These are phyloP conservation scores for Alentia gelatinosa DNA, from an alignment of 2,888 invertebrate genomes.

Conservation along the genomic window DNA sequence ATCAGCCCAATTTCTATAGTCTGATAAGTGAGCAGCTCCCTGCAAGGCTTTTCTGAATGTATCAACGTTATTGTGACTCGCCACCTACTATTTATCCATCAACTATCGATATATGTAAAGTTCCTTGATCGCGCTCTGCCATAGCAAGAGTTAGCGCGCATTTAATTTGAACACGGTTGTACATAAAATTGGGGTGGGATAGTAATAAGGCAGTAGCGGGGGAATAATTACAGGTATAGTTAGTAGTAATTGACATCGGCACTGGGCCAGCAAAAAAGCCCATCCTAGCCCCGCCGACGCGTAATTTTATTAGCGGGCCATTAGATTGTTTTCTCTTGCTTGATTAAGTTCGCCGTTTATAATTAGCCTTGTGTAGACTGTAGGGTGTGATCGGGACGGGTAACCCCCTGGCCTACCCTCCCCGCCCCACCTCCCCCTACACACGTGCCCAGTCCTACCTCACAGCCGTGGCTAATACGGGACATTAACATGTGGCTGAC, in stretches of 20 bases:
- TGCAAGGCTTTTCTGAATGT: too few relatives aligned
- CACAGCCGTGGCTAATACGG: too few relatives aligned
- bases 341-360: conserved; percentile 36
- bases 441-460: too few relatives aligned
- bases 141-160: neutral
- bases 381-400: too few relatives aligned
- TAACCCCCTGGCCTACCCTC: too few relatives aligned
- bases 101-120: too few relatives aligned
- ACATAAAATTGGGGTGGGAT: neutral
- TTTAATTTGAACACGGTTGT: neutral
- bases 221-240: conserved; percentile 15
- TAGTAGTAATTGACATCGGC: neutral
- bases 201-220: neutral
- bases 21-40: too few relatives aligned
- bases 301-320: conserved; percentile 29
- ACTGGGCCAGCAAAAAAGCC: neutral
- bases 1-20: too few relatives aligned
- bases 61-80: too few relatives aligned
- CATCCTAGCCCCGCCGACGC: neutral
- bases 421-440: too few relatives aligned
- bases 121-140: neutral
- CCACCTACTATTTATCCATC: too few relatives aligned
- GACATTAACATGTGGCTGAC: too few relatives aligned
- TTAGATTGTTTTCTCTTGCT: conserved; percentile 27
- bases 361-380: neutral